These are phyloP conservation scores for Sycobia sp. DNA, from an alignment of 1,140 invertebrate species.

Conservation along the genomic window DNA sequence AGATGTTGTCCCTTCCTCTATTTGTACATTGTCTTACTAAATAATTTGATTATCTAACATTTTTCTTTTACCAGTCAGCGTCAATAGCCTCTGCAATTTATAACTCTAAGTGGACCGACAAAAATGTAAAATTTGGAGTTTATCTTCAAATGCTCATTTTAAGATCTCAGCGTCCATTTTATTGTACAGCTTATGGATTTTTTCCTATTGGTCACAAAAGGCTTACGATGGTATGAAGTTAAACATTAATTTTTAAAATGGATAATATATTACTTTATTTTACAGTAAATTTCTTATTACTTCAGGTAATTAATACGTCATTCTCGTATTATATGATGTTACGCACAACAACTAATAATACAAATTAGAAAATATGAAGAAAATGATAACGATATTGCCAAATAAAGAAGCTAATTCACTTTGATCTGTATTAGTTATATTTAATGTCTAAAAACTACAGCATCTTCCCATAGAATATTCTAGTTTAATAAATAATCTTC, in stretches of 20 bases:
- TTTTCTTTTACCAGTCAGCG: neutral
- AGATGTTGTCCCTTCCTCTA: no score
- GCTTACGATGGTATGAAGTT: neutral
- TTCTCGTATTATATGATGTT: conserved; percentile 9
- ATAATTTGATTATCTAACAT: neutral
- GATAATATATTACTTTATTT: neutral
- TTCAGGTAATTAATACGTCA: neutral
- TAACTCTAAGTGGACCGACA: neutral
- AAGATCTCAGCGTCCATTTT: neutral
- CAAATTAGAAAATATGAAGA: no score
- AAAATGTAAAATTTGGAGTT: neutral
- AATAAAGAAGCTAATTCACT: no score
- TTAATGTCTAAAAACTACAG: no score
- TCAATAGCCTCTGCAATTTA: neutral
- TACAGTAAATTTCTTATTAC: no score
- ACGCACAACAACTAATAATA: no score
- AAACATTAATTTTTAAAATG: neutral
- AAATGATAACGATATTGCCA: no score
- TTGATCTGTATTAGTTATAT: no score
- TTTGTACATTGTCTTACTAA: no score
- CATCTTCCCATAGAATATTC: no score
- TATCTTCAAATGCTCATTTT: neutral
- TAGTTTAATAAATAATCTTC: no score
- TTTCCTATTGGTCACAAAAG: neutral
- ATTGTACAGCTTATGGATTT: no score